Percentiles rank a stretch among this genome's conserved stretches.
phyloP scores from a whole-genome alignment of 2,888 invertebrate genomes.

The Phasia obesa region DNA sequence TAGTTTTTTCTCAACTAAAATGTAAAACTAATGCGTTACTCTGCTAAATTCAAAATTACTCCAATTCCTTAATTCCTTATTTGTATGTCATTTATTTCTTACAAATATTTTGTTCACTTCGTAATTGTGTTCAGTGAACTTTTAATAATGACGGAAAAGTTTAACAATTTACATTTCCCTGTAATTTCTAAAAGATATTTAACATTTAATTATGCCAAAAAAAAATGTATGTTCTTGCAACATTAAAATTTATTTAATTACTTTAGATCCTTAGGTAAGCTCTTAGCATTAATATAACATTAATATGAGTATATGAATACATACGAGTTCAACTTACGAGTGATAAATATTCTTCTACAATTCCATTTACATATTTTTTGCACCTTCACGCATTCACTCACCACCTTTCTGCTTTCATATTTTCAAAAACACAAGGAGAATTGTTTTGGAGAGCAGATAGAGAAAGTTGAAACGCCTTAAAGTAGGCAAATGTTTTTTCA shows the following conservation, averaged over 20 bases:
- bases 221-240: constrained; percentile 1
- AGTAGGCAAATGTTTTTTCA: constrained; percentile 64
- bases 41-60: no score
- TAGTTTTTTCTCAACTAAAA: no score
- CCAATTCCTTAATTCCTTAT: no score
- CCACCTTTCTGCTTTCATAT: constrained; percentile 7
- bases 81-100: no score
- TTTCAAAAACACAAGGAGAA: background rate
- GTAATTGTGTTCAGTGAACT: background rate
- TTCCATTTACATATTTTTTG: constrained; percentile 17
- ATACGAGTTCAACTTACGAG: constrained; percentile 20
- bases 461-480: constrained; percentile 64
- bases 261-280: constrained; percentile 53
- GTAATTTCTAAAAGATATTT: background rate
- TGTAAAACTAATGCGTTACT: no score
- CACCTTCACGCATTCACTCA: constrained; percentile 26
- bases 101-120: background rate
- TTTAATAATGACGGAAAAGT: background rate
- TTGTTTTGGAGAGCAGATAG: constrained; percentile 14
- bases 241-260: constrained; percentile 69
- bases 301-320: constrained; percentile 34
- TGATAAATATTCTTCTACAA: constrained; percentile 19
- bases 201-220: constrained; percentile 6
- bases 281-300: constrained; percentile 50
- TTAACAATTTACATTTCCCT: background rate